These are phyloP conservation scores for Promerops cafer DNA, from an alignment of 2,113 vertebrate species.

Conservation along the genomic window DNA sequence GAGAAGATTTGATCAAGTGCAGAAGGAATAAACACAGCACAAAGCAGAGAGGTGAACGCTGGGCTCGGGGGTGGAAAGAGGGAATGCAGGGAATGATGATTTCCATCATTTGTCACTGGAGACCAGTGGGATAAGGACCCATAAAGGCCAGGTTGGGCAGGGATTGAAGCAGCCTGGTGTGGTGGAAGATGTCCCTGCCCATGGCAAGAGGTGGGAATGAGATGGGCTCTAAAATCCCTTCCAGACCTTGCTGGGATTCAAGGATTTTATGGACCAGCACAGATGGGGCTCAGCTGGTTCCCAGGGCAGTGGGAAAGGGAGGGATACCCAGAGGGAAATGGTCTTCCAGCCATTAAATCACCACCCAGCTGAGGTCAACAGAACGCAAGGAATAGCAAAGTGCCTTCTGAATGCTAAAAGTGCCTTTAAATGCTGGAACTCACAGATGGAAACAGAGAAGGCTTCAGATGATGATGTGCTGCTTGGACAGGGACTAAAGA, in stretches of 20 bases:
- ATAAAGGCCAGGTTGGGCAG: fast-evolving
- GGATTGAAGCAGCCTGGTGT: background rate
- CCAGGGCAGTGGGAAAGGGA: background rate
- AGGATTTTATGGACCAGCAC: background rate
- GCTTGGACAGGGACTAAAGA: background rate
- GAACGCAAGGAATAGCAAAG: background rate
- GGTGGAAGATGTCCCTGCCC: background rate
- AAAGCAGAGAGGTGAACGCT: background rate
- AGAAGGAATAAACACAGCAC: background rate
- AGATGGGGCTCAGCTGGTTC: background rate
- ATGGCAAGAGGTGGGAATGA: no score
- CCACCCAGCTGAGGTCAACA: background rate
- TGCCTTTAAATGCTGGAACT: background rate
- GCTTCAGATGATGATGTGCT: background rate
- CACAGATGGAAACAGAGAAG: background rate
- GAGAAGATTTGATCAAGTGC: background rate
- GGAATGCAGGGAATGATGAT: background rate
- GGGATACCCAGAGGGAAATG: background rate
- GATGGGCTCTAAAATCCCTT: background rate
- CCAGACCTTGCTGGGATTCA: background rate
- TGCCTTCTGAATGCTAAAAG: background rate
- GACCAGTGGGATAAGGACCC: background rate
- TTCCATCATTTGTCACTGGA: background rate
- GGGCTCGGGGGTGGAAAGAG: background rate
- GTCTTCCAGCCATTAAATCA: background rate